Base-by-base conservation (phyloP, 2,888 invertebrate genomes). In the Euplexia lucipara region DNA sequence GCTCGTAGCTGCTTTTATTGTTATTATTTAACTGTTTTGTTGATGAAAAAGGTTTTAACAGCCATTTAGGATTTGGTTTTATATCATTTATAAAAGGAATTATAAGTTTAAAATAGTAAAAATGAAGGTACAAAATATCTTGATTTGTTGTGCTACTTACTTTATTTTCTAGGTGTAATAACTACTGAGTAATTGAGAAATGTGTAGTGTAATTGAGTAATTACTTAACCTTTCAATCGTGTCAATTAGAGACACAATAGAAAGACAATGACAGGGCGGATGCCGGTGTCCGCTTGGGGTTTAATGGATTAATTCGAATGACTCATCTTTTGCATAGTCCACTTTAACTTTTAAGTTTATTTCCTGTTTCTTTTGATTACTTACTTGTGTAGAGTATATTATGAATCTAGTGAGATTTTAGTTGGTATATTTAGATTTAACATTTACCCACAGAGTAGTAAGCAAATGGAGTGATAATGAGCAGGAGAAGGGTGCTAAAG, bases 391-490 rank as follows among this genome's bases (percentile, higher is more conserved):
- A 48, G 34, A 57, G 42, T 41, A 30, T 41, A 53, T 48, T 8
- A 73, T n/a, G n/a, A n/a, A 73, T 42, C 20, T 76, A 59, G 64
- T 64, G n/a, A 63, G 42, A 54, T 58, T 18, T 57, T 61, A 67
- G 59, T 61, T 54, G 39, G 66, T 60, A 60, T 57, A 74, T 57
- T 66, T 77, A 74, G 77, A 66, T 37, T 51, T 71, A 56, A 77
- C 66, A 60, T 74, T 74, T 77, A 74, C 73, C 73, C 73, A 66
- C 73, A 74, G 73, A 74, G 73, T 74, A 74, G 73, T 77, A 74
- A 74, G 72, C 73, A 74, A 74, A 74, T 74, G 73, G 78, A 71
- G 73, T 66, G 26, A 77, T 74, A 74, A 74, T 74, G 73, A 60
- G 73, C 57, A 26, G 60, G 78, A 56, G 66, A 66, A 53, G 35